Percentiles rank a stretch among this genome's conserved stretches.
Evolutionary conservation across 2,797 vertebrate species (phyloP).

Genomic region (Gastrophryne carolinensis): DNA sequence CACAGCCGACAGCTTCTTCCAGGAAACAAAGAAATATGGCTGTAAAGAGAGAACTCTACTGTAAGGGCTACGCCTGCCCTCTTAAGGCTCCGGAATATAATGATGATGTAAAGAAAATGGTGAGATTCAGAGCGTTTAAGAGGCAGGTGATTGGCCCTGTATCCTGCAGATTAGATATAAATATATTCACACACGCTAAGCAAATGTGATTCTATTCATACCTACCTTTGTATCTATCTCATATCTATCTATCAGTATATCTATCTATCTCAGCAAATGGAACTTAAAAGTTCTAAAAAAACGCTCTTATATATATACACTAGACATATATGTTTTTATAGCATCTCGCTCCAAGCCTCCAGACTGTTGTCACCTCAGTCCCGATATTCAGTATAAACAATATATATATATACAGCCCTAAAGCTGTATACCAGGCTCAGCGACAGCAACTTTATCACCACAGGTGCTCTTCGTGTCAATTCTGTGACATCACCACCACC

Average conservation of each 20-base stretch:
- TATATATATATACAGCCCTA: too few relatives aligned
- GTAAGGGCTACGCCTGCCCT: constrained; percentile 13
- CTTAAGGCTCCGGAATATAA: background rate
- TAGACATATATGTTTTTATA: too few relatives aligned
- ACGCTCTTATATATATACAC: too few relatives aligned
- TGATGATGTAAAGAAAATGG: background rate
- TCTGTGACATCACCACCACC: too few relatives aligned
- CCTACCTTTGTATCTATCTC: background rate
- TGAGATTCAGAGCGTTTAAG: background rate
- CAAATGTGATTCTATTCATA: background rate
- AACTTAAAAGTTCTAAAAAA: too few relatives aligned
- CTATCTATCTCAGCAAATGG: too few relatives aligned
- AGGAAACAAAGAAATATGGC: background rate
- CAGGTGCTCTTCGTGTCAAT: too few relatives aligned
- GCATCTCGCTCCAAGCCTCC: too few relatives aligned
- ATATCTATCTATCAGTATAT: background rate
- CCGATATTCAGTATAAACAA: too few relatives aligned
- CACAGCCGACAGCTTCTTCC: background rate
- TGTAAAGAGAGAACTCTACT: constrained; percentile 3
- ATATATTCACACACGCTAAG: background rate
- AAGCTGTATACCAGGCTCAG: too few relatives aligned
- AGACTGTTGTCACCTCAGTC: too few relatives aligned
- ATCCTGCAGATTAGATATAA: background rate
- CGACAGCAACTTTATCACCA: too few relatives aligned
- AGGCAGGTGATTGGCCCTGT: background rate